Evolutionary conservation across 1,140 invertebrate species (phyloP).

Genomic region (Pseudobourletiella spinata): DNA sequence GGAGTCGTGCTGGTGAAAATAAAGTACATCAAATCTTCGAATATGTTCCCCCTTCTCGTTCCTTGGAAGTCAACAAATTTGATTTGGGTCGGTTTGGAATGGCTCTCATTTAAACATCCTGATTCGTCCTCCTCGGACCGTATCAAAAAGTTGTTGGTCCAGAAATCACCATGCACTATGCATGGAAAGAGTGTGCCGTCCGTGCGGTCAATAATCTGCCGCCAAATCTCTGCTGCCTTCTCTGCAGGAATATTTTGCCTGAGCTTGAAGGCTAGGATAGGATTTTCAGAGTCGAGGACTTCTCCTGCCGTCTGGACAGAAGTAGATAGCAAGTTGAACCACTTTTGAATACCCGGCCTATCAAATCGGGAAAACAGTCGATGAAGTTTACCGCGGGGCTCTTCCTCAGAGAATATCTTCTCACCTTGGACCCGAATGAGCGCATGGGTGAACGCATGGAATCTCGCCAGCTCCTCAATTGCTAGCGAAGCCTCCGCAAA

Average conservation of each 20-base stretch:
- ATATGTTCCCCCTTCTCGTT: constrained; percentile 26
- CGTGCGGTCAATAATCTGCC: not conserved
- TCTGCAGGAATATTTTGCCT: no score
- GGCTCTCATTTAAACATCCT: constrained; percentile 36
- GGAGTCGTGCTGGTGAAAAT: constrained; percentile 25
- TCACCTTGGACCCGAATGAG: not conserved
- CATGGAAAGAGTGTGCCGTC: constrained; percentile 39
- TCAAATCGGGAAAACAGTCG: not conserved
- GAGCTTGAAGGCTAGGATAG: not conserved
- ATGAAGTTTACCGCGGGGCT: not conserved
- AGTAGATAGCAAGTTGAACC: not conserved
- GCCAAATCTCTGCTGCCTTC: not conserved
- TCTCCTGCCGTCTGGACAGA: not conserved
- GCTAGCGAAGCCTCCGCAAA: constrained; percentile 13
- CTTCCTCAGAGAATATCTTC: not conserved
- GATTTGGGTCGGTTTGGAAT: constrained; percentile 34
- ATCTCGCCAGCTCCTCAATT: constrained; percentile 19
- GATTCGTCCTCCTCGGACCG: constrained; percentile 44
- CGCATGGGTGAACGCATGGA: constrained; percentile 13
- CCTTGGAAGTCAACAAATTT: constrained; percentile 33
- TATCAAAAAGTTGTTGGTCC: constrained; percentile 42
- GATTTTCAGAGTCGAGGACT: not conserved
- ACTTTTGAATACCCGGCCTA: no score
- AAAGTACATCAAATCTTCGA: constrained; percentile 28
- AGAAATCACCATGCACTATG: constrained; percentile 49